Base-by-base conservation (phyloP, 2,113 vertebrate species). In the Albula glossodonta region DNA sequence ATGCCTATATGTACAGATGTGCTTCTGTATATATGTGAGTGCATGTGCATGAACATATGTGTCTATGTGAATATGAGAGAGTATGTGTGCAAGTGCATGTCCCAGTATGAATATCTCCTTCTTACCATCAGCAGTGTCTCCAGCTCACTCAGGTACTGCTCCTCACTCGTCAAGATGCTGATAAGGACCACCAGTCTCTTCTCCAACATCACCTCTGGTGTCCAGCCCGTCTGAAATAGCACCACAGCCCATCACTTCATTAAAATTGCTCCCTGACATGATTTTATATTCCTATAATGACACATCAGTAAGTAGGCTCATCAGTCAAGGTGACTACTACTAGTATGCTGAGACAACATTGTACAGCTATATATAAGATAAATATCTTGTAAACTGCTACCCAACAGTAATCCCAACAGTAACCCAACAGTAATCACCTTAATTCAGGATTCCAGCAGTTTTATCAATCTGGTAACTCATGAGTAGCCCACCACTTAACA, bases 101-200 rank as follows among this genome's bases (percentile, higher is more conserved):
- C 79, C 7, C 22, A 66, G 60, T 22, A 66, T 56, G 50, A 22
- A 25, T 11, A 9, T 22, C 22, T 15, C 8, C 0, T 31, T 80
- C 19, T 87, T 91, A 96, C 95, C 92, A 83, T 95, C 12, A 96
- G 90, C 89, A 96, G 90, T 5, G 93, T 82, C 84, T 96, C 94
- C 88, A 96, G 91, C 90, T 96, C 94, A 12, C 87, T 88, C 50
- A 96, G 95, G 80, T 94, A 96, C 66, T 93, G 91, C 90, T 94
- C 92, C 85, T 96, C 95, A 52, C 92, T 93, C 82, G 88, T 88
- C 87, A 96, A 81, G 90, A 96, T 87, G 77, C 92, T 91, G 79
- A 84, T 94, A 56, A 96, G 91, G 50, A 96, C 91, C 70, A 89
- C 82, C 0, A 93, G 88, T 74, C 93, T 94, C 87, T 85, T 93